A percentile compares a stretch with the other conserved stretches of the same genome.
phyloP scores from a whole-genome alignment of 2,888 invertebrate genomes.

The Timandra comae region DNA sequence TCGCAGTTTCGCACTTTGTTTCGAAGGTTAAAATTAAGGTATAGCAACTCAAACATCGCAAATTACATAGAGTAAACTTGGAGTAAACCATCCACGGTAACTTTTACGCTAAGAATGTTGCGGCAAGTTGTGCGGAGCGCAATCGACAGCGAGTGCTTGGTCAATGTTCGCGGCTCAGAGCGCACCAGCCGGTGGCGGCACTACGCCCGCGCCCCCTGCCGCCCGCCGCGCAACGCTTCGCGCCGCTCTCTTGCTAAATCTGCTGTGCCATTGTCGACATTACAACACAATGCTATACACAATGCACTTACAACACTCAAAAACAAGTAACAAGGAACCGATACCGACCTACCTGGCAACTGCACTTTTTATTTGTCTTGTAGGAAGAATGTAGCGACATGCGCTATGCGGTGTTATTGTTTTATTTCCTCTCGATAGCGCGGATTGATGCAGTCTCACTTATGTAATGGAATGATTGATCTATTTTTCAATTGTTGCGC shows the following conservation, averaged over 20 bases:
- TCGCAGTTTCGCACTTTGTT: slow-evolving; percentile 42
- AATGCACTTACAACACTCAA: slow-evolving; percentile 19
- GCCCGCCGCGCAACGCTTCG: slow-evolving; percentile 43
- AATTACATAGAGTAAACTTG: slow-evolving; percentile 76
- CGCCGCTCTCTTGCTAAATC: slow-evolving; percentile 25
- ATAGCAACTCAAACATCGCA: slow-evolving; percentile 67
- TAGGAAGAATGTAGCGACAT: slow-evolving; percentile 8
- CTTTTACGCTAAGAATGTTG: slow-evolving; percentile 77
- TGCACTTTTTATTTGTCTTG: slow-evolving; percentile 22
- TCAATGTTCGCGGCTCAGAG: slow-evolving; percentile 61
- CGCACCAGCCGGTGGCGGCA: slow-evolving; percentile 28
- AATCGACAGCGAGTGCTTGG: slow-evolving; percentile 52
- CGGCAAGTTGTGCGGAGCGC: slow-evolving; percentile 65
- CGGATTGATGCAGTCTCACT: slow-evolving; percentile 17
- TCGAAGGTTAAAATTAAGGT: slow-evolving; percentile 42
- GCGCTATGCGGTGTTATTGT: slow-evolving; percentile 28
- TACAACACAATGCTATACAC: slow-evolving; percentile 29
- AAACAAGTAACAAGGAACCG: slow-evolving; percentile 15
- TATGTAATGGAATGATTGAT: slow-evolving; percentile 12
- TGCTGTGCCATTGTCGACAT: slow-evolving; percentile 29
- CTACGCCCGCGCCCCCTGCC: slow-evolving; percentile 34
- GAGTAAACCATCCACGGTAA: slow-evolving; percentile 75
- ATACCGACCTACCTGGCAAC: no score
- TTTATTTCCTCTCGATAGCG: slow-evolving; percentile 4
- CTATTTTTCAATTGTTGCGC: slow-evolving; percentile 11